Evolutionary conservation across 2,888 invertebrate genomes (phyloP).

Genomic region (Ichneumon xanthorius): DNA sequence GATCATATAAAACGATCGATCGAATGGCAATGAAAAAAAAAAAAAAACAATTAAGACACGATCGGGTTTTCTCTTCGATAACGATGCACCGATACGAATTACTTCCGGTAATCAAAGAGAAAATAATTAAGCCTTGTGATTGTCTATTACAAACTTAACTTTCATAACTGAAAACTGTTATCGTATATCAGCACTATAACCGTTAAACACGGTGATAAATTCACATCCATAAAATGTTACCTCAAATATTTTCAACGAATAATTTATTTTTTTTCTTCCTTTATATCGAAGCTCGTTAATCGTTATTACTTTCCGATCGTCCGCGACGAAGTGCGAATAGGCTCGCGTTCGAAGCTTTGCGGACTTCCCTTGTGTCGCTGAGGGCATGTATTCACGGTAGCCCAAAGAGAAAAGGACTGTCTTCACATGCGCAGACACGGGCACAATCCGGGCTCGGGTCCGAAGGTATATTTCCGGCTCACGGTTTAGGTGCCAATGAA

Average conservation of each 20-base stretch:
- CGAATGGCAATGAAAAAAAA: background rate
- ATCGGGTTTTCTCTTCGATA: background rate
- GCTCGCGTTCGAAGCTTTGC: slow-evolving; percentile 18
- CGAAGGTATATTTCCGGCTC: slow-evolving; percentile 64
- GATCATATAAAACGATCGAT: slow-evolving; percentile 8
- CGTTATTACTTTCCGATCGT: background rate
- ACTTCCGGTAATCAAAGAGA: background rate
- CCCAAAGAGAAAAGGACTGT: slow-evolving; percentile 34
- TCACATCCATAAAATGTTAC: background rate
- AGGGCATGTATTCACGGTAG: background rate
- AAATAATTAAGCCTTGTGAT: background rate
- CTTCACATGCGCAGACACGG: slow-evolving; percentile 57
- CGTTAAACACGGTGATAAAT: background rate
- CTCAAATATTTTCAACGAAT: background rate
- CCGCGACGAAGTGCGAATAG: background rate
- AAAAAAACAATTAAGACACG: background rate
- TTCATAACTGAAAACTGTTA: background rate
- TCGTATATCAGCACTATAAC: background rate
- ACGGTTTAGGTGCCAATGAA: slow-evolving; percentile 36
- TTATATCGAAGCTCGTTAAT: background rate
- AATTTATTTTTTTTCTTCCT: background rate
- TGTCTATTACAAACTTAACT: background rate
- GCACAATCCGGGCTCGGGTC: slow-evolving; percentile 46
- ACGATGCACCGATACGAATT: background rate
- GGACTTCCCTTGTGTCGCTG: background rate